phyloP scores from a whole-genome alignment of 1,140 invertebrate species.

The Eumeta japonica region DNA sequence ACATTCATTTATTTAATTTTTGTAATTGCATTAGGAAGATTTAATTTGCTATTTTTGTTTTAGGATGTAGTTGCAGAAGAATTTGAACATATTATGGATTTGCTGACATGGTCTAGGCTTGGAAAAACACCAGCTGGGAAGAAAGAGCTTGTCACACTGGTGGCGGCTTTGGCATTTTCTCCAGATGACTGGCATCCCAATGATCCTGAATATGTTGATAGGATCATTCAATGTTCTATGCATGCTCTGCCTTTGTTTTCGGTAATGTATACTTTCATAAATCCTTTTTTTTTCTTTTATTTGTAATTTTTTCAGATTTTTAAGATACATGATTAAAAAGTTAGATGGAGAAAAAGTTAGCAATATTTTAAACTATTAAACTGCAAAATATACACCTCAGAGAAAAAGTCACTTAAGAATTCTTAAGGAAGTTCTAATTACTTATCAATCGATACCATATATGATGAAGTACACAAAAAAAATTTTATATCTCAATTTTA shows the following conservation, averaged over 20 bases:
- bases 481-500: too few relatives aligned
- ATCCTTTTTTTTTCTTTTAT: conserved; percentile 5
- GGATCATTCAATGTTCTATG: conserved; percentile 81
- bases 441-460: too few relatives aligned
- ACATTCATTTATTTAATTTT: not conserved
- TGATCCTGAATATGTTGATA: conserved; percentile 74
- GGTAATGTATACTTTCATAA: conserved; percentile 65
- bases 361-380: too few relatives aligned
- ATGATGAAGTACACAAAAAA: too few relatives aligned
- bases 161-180: conserved; percentile 77
- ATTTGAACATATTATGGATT: conserved; percentile 85
- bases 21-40: not conserved
- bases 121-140: conserved; percentile 80
- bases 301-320: conserved; percentile 7
- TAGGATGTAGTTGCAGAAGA: conserved; percentile 89
- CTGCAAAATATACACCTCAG: too few relatives aligned
- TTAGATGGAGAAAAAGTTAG: too few relatives aligned
- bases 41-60: conserved; percentile 10
- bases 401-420: too few relatives aligned
- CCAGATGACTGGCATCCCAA: conserved; percentile 77
- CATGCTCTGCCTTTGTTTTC: conserved; percentile 84
- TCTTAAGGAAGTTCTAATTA: too few relatives aligned
- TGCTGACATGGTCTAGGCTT: conserved; percentile 77
- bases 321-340: not conserved
- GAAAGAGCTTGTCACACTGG: conserved; percentile 81